phyloP scores from a whole-genome alignment of 1,140 invertebrate species.

The Tetramorium alpestre region DNA sequence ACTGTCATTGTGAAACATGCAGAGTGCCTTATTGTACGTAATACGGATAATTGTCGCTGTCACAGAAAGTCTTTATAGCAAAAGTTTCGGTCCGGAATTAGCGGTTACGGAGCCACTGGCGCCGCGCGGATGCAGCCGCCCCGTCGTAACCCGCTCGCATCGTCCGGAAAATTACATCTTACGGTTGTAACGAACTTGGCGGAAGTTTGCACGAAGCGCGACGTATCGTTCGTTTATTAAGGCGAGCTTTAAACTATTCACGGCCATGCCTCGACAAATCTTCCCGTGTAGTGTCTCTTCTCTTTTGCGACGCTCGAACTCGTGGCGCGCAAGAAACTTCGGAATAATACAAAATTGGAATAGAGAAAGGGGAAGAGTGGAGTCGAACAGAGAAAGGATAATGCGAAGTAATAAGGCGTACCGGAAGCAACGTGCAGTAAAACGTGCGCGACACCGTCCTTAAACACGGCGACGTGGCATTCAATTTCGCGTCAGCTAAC shows the following conservation, averaged over 20 bases:
- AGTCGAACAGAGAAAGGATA: conserved; percentile 23
- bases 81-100: conserved; percentile 63
- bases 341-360: conserved; percentile 52
- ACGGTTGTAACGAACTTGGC: conserved; percentile 62
- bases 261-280: conserved; percentile 51
- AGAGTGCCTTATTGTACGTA: conserved; percentile 45
- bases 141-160: conserved; percentile 49
- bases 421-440: conserved; percentile 41
- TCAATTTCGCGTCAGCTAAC: conserved; percentile 57
- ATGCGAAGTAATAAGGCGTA: conserved; percentile 58
- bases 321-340: conserved; percentile 50
- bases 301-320: conserved; percentile 32
- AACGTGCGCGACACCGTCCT: conserved; percentile 46
- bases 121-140: conserved; percentile 28
- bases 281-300: conserved; percentile 27
- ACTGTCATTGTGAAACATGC: not conserved
- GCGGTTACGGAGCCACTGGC: conserved; percentile 35
- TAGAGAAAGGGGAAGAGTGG: not conserved
- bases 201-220: conserved; percentile 57
- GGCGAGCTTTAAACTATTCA: conserved; percentile 56
- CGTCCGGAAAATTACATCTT: conserved; percentile 61
- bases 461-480: conserved; percentile 47
- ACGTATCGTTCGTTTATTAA: conserved; percentile 64
- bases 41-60: conserved; percentile 58
- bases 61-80: conserved; percentile 59